Base-by-base conservation (phyloP, 2,113 vertebrate genomes). In the Ellobius talpinus region DNA sequence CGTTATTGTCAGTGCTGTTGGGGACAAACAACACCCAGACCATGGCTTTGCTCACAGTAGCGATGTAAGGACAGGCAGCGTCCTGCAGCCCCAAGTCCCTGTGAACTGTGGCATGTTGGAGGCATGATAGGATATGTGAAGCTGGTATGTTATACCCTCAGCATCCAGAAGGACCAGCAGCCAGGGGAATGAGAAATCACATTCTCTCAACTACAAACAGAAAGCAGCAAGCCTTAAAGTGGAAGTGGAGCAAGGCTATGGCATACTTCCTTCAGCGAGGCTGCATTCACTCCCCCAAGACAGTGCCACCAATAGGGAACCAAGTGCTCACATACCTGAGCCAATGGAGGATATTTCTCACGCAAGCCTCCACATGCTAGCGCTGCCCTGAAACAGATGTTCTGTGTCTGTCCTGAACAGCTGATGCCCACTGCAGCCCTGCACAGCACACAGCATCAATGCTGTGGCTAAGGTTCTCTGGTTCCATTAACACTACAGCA, bases 401-500 rank as follows among this genome's bases (percentile, higher is more conserved):
- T 79, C 36, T 78, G 1, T 36, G 36, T 50, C 58, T 81, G 74
- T n/a, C 91, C 81, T 76, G 85, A 78, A 65, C 33, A 61, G 70
- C 66, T 79, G 39, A 47, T 70, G 68, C 58, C 42, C 58, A 66
- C 63, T 3, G 21, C 39, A 7, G 55, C 55, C 55, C 91, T 42
- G 7, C 36, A 31, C 8, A 23, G 9, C 36, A 31, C 8, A n/a
- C 23, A 29, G 42, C 36, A 50, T 86, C 82, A 89, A 63, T 45
- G 26, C 65, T 65, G 3, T 66, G 72, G 36, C 68, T 50, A 63
- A 45, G 93, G 84, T 45, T 68, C 39, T 77, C 74, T 93, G 93
- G 65, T 76, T 92, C 81, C 4, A 26, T 73, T 66, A 97, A 63
- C 66, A 66, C 50, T n/a, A 19, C 90, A 68, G 26, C 86, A 29